Conservation (phyloP, 2,113 vertebrate genomes). For the Arizona elegans region DNA sequence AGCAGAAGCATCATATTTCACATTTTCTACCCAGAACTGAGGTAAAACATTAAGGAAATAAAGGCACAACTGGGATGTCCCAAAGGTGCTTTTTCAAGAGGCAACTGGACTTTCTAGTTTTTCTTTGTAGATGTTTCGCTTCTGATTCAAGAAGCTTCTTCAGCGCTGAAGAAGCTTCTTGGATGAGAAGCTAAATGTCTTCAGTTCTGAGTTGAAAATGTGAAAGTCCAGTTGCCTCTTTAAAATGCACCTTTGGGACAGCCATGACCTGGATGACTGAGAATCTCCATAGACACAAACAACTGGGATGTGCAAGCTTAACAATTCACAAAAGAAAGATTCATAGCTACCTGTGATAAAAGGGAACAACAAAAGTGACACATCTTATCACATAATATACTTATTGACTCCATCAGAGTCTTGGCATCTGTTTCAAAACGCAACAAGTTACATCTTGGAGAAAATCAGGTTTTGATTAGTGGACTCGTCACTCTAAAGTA, state of each 20-base stretch:
- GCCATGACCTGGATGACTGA: too few species aligned
- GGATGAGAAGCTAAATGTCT: too few species aligned
- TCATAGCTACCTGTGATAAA: not conserved
- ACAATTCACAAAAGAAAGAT: not conserved
- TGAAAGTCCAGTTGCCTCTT: too few species aligned
- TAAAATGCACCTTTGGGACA: too few species aligned
- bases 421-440: not conserved
- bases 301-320: not conserved
- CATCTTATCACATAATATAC: not conserved
- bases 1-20: not conserved
- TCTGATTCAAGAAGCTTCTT: too few species aligned
- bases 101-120: too few species aligned
- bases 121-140: too few species aligned
- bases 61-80: not conserved
- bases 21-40: not conserved
- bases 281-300: not conserved
- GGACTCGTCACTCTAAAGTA: not conserved
- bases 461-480: not conserved
- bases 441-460: not conserved
- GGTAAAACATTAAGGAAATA: not conserved
- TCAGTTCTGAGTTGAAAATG: too few species aligned
- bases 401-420: not conserved
- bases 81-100: too few species aligned
- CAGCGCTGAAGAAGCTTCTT: too few species aligned
- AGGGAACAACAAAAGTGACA: not conserved